These are phyloP conservation scores for Ptilonorhynchus violaceus DNA, from an alignment of 2,113 vertebrate species.

Conservation along the genomic window DNA sequence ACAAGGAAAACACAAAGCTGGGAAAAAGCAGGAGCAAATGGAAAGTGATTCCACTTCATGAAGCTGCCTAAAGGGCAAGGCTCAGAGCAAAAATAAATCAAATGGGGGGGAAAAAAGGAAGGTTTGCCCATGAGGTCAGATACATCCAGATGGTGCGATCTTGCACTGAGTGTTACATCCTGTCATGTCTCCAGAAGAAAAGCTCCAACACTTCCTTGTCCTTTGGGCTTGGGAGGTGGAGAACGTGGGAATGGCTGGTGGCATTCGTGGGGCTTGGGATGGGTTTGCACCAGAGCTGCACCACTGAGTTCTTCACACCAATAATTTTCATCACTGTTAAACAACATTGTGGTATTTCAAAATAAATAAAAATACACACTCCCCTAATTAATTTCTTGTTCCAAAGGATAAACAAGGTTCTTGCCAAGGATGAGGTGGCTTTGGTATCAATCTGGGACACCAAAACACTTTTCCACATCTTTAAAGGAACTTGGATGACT, in stretches of 20 bases:
- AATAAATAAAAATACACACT: neutral
- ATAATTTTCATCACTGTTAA: fast-evolving
- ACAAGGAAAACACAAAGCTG: neutral
- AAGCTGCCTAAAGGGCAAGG: neutral
- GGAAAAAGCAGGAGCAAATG: neutral
- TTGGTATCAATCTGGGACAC: neutral
- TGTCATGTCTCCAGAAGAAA: neutral
- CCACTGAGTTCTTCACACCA: fast-evolving
- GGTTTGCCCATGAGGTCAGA: neutral
- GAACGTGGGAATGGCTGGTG: neutral
- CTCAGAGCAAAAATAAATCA: neutral
- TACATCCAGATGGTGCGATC: neutral
- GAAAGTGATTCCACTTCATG: neutral
- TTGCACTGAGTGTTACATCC: neutral
- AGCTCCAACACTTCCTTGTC: fast-evolving
- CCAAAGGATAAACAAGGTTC: neutral
- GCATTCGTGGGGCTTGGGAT: neutral
- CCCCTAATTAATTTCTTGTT: no score
- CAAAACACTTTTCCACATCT: neutral
- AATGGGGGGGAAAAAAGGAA: no score
- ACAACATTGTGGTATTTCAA: fast-evolving
- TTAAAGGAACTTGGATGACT: neutral
- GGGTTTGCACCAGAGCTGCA: neutral
- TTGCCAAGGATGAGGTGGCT: neutral
- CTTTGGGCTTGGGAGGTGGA: neutral